Evolutionary conservation across 2,113 vertebrate species (phyloP).

Genomic region (Lepus timidus): DNA sequence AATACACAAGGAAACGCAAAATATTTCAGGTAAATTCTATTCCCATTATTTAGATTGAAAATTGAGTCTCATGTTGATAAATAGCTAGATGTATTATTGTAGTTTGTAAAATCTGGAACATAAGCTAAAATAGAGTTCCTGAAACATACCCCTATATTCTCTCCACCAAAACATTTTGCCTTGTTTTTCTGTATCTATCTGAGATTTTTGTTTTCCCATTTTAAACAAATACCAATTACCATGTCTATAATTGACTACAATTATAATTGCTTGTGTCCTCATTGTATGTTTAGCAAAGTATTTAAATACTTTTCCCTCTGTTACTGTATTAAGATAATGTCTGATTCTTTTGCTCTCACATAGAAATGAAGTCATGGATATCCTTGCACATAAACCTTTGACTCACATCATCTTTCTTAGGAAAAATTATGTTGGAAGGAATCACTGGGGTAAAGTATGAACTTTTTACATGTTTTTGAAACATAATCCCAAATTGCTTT

Average conservation of each 20-base stretch:
- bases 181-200: not conserved
- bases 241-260: not conserved
- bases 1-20: not conserved
- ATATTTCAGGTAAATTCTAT: not conserved
- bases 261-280: not conserved
- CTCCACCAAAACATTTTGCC: not conserved
- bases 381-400: slow-evolving; percentile 45
- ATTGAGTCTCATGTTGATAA: not conserved
- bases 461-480: slow-evolving; percentile 62
- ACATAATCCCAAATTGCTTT: slow-evolving; percentile 60
- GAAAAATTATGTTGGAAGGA: slow-evolving; percentile 56
- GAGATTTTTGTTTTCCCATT: not conserved
- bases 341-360: slow-evolving; percentile 5
- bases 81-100: not conserved
- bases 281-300: not conserved
- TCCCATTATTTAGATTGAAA: not conserved
- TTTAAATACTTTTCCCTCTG: not conserved
- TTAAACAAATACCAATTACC: not conserved
- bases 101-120: not conserved
- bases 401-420: not conserved
- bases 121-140: not conserved
- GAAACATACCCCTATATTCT: not conserved
- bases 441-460: slow-evolving; percentile 49
- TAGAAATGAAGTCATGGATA: not conserved
- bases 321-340: slow-evolving; percentile 1